Evolutionary conservation across 2,797 vertebrate genomes (phyloP).

Genomic region (Craterocephalus amniculus): DNA sequence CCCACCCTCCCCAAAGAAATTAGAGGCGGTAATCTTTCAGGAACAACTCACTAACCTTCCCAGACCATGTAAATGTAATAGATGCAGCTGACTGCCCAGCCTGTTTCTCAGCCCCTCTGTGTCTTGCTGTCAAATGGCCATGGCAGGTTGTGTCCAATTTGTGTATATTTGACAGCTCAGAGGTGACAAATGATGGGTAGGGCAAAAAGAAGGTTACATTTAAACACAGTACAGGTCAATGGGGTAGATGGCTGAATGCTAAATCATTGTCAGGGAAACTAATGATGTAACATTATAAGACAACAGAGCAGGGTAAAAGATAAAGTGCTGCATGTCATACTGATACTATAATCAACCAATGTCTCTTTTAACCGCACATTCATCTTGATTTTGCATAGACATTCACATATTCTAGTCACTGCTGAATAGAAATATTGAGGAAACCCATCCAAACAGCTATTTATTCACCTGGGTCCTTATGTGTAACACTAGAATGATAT

Average conservation of each 20-base stretch:
- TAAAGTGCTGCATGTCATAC: slow-evolving; percentile 78
- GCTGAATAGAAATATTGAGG: slow-evolving; percentile 67
- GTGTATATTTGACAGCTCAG: slow-evolving; percentile 78
- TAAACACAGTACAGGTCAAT: slow-evolving; percentile 85
- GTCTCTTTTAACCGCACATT: slow-evolving; percentile 79
- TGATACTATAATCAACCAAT: slow-evolving; percentile 80
- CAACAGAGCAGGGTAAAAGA: slow-evolving; percentile 79
- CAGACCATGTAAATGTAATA: slow-evolving; percentile 83
- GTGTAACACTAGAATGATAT: slow-evolving; percentile 58
- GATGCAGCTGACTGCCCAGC: slow-evolving; percentile 75
- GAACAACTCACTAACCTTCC: slow-evolving; percentile 80
- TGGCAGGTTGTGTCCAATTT: slow-evolving; percentile 82
- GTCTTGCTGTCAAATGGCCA: slow-evolving; percentile 65
- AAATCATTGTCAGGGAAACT: slow-evolving; percentile 88
- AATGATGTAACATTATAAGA: slow-evolving; percentile 87
- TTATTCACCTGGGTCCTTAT: slow-evolving; percentile 63
- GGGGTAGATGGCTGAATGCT: slow-evolving; percentile 82
- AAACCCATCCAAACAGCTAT: slow-evolving; percentile 73
- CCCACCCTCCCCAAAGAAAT: slow-evolving; percentile 88
- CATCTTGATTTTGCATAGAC: slow-evolving; percentile 87
- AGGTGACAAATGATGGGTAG: slow-evolving; percentile 82
- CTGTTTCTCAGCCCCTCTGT: slow-evolving; percentile 71
- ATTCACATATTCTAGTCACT: slow-evolving; percentile 75
- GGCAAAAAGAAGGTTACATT: slow-evolving; percentile 85
- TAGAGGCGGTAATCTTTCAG: slow-evolving; percentile 87